Evolutionary conservation across 37 sponge, comb jelly and placozoan genomes (phyloP), one percentile per base, ranked within the genome.

Genomic region (Eunapius fragilis): DNA sequence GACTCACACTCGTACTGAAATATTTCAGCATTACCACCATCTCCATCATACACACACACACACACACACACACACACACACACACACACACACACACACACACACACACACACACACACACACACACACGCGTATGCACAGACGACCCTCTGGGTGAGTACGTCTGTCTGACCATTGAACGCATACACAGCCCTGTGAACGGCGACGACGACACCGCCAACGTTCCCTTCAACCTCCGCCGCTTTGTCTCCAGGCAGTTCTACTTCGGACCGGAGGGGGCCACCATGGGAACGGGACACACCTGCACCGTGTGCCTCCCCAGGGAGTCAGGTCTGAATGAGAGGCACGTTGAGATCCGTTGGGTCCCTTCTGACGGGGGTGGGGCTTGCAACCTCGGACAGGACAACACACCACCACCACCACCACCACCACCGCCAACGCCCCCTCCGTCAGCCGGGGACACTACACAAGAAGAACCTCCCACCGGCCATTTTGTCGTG

Each of bases 261-360:
- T 75, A 86, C 32, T 74, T 95, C 13, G 88, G 96, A 2, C 88
- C 90, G 23, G 80, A 84, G 58, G 91, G 93, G 45, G 85, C 69
- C 9, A 25, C 77, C 9, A 82, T 95, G 19, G 96, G 96, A 9
- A 79, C 85, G 0, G 75, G 91, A 0, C 45, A 71, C 0, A 48
- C 87, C 19, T 92, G 90, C 74, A 69, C 34, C 19, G 77, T 95
- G 28, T 48, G 76, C 22, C 67, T 92, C 10, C 96, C 96, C 1
- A 13, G 23, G 3, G 91, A 90, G 36, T 31, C 85, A 25, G 83
- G 79, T 11, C 24, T 90, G 22, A 32, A 14, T 25, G 74, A 68
- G 4, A 71, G 75, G 23, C 93, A 95, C 69, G 68, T 71, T 0
- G 37, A 38, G 25, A 84, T 91, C 69, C 37, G 28, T 3, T 87